Evolutionary conservation across 92 coral and sea anemone species (phyloP).

Genomic region (Bergia sp.): DNA sequence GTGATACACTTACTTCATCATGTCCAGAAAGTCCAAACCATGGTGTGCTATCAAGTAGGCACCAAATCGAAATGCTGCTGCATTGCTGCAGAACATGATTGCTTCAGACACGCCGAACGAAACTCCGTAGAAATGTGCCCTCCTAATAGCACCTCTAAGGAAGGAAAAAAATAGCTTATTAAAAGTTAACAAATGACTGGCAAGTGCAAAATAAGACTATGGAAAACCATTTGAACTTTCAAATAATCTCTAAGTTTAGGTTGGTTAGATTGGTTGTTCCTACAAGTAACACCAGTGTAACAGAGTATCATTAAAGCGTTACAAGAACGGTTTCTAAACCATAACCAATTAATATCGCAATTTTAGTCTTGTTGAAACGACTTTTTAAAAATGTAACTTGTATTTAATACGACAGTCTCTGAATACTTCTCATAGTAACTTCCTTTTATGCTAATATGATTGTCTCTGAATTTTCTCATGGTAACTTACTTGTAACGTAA

Average conservation of each 20-base stretch:
- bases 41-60: conserved; percentile 65
- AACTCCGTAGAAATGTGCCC: conserved; percentile 82
- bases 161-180: background rate
- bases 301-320: too few relatives aligned
- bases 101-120: conserved; percentile 91
- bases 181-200: background rate
- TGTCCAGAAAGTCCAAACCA: conserved; percentile 70
- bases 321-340: too few relatives aligned
- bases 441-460: conserved; percentile 47
- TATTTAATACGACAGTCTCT: background rate
- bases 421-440: conserved; percentile 27
- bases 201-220: too few relatives aligned
- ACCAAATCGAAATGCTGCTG: conserved; percentile 92
- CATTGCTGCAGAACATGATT: conserved; percentile 81
- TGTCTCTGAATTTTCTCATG: background rate
- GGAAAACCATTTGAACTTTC: too few relatives aligned
- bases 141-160: conserved; percentile 71
- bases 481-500: conserved; percentile 53
- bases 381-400: background rate
- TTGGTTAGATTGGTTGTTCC: too few relatives aligned
- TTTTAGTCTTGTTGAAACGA: background rate
- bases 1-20: conserved; percentile 83
- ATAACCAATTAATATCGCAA: too few relatives aligned
- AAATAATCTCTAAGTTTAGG: too few relatives aligned
- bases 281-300: too few relatives aligned